Evolutionary conservation across 2,113 vertebrate species (phyloP).

Genomic region (Etheostoma spectabile): DNA sequence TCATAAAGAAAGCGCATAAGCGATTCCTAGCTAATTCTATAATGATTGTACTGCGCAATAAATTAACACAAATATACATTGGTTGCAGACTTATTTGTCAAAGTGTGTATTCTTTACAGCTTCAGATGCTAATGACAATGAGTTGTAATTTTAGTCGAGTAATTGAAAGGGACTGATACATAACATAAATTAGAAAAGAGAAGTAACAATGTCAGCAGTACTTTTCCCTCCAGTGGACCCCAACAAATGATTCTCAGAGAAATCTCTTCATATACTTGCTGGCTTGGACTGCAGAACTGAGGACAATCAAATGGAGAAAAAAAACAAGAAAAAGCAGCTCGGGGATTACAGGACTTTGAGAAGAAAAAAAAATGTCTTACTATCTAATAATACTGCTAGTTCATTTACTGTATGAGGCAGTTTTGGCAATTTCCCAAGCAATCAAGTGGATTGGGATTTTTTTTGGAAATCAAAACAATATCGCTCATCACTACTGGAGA

Average conservation of each 20-base stretch:
- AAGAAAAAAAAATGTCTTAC: background rate
- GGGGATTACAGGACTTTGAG: slow-evolving; percentile 32
- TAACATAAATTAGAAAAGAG: background rate
- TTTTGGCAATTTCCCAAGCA: slow-evolving; percentile 35
- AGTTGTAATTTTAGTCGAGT: background rate
- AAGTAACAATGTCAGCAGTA: background rate
- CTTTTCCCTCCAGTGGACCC: slow-evolving; percentile 16
- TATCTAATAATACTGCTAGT: slow-evolving; percentile 36
- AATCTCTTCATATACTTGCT: slow-evolving; percentile 8
- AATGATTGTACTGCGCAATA: background rate
- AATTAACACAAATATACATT: background rate
- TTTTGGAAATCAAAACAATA: slow-evolving; percentile 59
- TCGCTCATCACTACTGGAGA: slow-evolving; percentile 42
- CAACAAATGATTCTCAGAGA: slow-evolving; percentile 1
- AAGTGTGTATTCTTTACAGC: slow-evolving; percentile 1
- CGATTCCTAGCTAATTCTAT: background rate
- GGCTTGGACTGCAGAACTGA: slow-evolving; percentile 24
- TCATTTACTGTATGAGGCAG: slow-evolving; percentile 35
- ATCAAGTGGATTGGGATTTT: slow-evolving; percentile 48
- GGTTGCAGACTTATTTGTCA: background rate
- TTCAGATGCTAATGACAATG: background rate
- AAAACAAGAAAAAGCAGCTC: slow-evolving; percentile 7
- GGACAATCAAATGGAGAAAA: slow-evolving; percentile 20
- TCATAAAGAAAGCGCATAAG: background rate
- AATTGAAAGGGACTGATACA: background rate